A percentile compares a stretch with the other conserved stretches of the same genome.
These are phyloP conservation scores for Trochalopteron elliotii DNA, from an alignment of 2,113 vertebrate species.

Conservation along the genomic window DNA sequence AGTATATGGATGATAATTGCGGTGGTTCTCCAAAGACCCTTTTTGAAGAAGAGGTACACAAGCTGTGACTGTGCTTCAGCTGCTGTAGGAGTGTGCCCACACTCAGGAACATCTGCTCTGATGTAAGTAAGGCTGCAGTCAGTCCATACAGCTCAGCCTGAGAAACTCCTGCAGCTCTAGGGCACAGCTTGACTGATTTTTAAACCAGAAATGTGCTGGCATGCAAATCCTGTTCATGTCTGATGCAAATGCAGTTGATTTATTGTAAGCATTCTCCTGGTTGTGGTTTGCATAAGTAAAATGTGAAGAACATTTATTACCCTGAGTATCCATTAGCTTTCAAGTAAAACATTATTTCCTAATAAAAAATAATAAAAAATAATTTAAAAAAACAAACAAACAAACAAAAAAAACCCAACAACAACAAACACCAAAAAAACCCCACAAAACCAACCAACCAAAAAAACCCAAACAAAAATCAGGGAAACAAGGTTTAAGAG, in stretches of 20 bases:
- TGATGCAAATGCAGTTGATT: background rate
- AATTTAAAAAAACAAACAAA: background rate
- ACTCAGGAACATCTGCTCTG: background rate
- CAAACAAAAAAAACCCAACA: no score
- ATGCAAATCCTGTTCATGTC: background rate
- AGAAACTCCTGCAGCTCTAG: background rate
- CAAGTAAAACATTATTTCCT: background rate
- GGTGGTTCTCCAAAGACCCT: background rate
- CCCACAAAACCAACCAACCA: no score
- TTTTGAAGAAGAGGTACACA: background rate
- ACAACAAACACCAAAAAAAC: no score
- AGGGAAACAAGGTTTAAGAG: background rate
- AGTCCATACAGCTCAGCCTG: background rate
- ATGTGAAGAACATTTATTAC: conserved; percentile 12
- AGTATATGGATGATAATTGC: no score
- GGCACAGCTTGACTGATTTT: conserved; percentile 27
- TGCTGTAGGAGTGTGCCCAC: background rate
- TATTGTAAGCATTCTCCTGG: background rate
- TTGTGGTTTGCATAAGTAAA: conserved; percentile 37
- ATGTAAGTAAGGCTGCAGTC: background rate
- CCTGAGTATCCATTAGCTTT: background rate
- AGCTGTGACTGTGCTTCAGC: background rate
- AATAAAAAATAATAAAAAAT: background rate
- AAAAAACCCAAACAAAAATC: no score
- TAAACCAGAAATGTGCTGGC: background rate